Evolutionary conservation across 2,113 vertebrate species (phyloP), one percentile per base, ranked within the genome.

Genomic region (Sceloporus tristichus): DNA sequence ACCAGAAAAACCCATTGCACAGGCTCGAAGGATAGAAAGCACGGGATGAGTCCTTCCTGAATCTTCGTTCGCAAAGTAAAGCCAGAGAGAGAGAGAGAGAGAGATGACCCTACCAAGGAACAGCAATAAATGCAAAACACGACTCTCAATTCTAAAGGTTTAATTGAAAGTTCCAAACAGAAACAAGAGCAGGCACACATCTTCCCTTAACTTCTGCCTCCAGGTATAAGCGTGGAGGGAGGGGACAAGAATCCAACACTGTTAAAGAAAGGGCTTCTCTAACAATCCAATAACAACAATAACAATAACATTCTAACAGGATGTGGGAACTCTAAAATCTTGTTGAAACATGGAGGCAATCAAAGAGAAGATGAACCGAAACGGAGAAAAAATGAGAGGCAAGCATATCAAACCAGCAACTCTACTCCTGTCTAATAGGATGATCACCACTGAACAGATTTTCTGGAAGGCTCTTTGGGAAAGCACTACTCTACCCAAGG

Each of bases 131-230:
- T 19, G 16, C 21, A 53, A 54, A 10, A 21, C 4, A 38, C 59
- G 38, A 23, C 1, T 2, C 8, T 77, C 8, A 7, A n/a, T 53
- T 68, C 27, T 23, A 86, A 68, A 18, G 65, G 54, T 88, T 88
- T 83, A 83, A 77, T 83, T 68, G 73, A 68, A 82, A 76, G 21
- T 34, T 85, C 25, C 29, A 34, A 48, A 82, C 21, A 27, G 62
- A 48, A 87, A 68, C 38, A 74, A 23, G 59, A 42, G 29, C 25
- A 66, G 54, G 53, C 38, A 42, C 73, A 78, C 6, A 54, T 53
- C 25, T 5, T 34, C 21, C 4, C 10, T 54, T 53, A 0, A 11
- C 9, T 85, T 21, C 48, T 9, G 1, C 8, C 10, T 65, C 40
- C 40, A 65, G 13, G 53, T 34, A 14, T 65, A 14, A 75, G 23